Percentiles rank a stretch among this genome's conserved stretches.
These are phyloP conservation scores for Arothron firmamentum DNA, from an alignment of 2,113 vertebrate species.

Conservation along the genomic window DNA sequence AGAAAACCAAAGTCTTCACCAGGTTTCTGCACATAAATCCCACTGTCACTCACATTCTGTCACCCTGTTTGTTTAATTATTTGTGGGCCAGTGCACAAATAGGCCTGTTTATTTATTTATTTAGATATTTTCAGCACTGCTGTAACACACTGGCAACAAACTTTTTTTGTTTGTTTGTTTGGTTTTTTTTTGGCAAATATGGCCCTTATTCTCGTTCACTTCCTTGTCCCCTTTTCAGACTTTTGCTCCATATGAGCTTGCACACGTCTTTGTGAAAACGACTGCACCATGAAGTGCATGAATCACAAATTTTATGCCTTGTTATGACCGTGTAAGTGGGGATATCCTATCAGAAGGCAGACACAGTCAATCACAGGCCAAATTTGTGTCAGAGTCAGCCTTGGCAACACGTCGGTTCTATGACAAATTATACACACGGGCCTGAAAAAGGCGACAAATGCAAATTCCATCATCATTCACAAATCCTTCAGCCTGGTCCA, in stretches of 20 bases:
- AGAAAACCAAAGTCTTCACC: not conserved
- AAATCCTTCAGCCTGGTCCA: not conserved
- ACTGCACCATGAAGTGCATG: not conserved
- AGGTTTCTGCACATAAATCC: not conserved
- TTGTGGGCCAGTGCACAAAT: slow-evolving; percentile 44
- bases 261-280: not conserved
- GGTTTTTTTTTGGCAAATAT: not conserved
- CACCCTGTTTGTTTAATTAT: slow-evolving; percentile 32
- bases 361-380: slow-evolving; percentile 28
- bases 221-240: slow-evolving; percentile 7
- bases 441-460: not conserved
- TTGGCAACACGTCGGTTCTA: not conserved
- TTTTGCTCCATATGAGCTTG: not conserved
- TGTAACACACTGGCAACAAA: slow-evolving; percentile 17
- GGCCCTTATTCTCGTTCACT: not conserved
- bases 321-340: not conserved
- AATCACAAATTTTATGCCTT: slow-evolving; percentile 10
- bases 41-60: slow-evolving; percentile 15
- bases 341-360: not conserved
- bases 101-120: slow-evolving; percentile 5
- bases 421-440: slow-evolving; percentile 1
- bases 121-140: slow-evolving; percentile 18
- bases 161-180: no score
- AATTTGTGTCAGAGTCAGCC: slow-evolving; percentile 10
- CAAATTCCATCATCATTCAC: slow-evolving; percentile 3